Conservation (phyloP, 2,113 vertebrate genomes). For the Solea solea region DNA sequence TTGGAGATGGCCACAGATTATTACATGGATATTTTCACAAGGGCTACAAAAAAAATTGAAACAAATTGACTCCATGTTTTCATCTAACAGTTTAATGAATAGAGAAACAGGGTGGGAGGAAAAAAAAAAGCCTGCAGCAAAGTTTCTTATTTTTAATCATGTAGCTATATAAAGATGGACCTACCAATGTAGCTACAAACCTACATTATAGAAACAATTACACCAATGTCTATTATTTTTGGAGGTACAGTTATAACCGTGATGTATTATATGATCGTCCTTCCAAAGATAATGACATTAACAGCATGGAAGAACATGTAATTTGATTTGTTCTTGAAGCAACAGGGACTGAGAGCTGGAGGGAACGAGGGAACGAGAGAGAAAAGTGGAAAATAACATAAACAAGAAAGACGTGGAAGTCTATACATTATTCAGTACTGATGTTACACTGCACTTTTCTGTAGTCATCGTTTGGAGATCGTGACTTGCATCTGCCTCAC, state of each 20-base stretch:
- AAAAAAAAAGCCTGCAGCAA: constrained; percentile 53
- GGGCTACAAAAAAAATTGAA: constrained; percentile 50
- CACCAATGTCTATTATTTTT: constrained; percentile 46
- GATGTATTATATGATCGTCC: constrained; percentile 53
- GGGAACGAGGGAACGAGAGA: not conserved
- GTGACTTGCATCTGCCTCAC: too few species aligned
- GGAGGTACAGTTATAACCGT: constrained; percentile 35
- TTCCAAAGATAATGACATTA: constrained; percentile 60
- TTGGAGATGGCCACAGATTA: constrained; percentile 58
- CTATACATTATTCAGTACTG: not conserved
- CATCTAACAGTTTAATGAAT: constrained; percentile 70
- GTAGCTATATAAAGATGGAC: constrained; percentile 34
- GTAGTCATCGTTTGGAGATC: not conserved
- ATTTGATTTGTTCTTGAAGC: constrained; percentile 63
- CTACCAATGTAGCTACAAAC: constrained; percentile 28
- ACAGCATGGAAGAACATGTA: constrained; percentile 61
- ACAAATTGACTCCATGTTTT: constrained; percentile 66
- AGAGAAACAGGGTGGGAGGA: constrained; percentile 44
- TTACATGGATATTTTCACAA: constrained; percentile 60
- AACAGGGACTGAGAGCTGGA: constrained; percentile 43
- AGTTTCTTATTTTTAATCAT: constrained; percentile 56
- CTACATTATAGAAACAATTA: constrained; percentile 58
- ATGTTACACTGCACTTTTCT: not conserved
- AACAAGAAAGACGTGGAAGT: not conserved
- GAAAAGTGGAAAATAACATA: not conserved